A percentile compares a stretch with the other conserved stretches of the same genome.
phyloP scores from a whole-genome alignment of 2,888 invertebrate species.

The Folsomia candida region DNA sequence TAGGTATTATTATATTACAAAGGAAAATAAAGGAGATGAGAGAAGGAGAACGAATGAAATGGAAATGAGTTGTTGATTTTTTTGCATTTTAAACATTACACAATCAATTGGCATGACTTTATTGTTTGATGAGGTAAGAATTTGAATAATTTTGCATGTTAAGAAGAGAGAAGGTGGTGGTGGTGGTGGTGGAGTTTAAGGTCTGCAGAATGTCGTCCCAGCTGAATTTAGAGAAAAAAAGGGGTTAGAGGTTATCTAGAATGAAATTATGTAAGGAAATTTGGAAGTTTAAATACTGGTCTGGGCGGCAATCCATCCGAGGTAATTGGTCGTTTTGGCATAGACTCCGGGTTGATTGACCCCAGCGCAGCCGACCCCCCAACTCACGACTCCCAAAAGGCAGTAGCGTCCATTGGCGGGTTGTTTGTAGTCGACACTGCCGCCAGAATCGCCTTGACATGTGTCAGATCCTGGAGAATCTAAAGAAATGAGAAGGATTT shows the following conservation, averaged over 20 bases:
- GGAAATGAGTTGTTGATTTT: too few relatives aligned
- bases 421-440: conserved; percentile 43
- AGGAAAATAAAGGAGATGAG: too few relatives aligned
- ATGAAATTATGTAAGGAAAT: neutral
- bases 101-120: too few relatives aligned
- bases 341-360: conserved; percentile 40
- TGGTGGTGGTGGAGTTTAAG: too few relatives aligned
- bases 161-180: too few relatives aligned
- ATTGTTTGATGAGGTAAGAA: neutral
- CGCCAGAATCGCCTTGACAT: conserved; percentile 48
- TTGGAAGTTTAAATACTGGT: conserved; percentile 9
- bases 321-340: conserved; percentile 37
- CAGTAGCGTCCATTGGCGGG: conserved; percentile 29
- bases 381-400: conserved; percentile 44
- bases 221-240: neutral
- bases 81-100: too few relatives aligned
- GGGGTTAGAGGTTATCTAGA: neutral
- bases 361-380: conserved; percentile 38
- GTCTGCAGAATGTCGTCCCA: too few relatives aligned
- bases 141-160: too few relatives aligned
- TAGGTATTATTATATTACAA: too few relatives aligned
- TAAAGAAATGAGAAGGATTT: neutral
- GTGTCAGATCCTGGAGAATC: conserved; percentile 34
- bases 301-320: conserved; percentile 33
- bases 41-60: too few relatives aligned